A percentile compares a stretch with the other conserved stretches of the same genome.
Conservation (phyloP, 2,797 vertebrate genomes). For the Psittacula derbiana region DNA sequence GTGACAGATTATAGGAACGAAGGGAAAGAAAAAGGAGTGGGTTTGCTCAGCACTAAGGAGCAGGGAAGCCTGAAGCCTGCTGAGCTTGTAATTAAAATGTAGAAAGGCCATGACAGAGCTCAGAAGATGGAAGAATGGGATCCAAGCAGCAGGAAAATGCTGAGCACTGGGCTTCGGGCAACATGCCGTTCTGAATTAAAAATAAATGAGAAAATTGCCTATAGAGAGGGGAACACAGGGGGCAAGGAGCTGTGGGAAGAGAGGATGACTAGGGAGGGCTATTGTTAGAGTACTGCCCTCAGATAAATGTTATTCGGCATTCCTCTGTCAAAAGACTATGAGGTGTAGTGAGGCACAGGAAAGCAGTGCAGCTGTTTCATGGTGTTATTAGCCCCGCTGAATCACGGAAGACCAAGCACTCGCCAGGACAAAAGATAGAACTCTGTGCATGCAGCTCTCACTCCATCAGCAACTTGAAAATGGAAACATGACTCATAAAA, state of each 20-base stretch:
- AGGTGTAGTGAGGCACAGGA: neutral
- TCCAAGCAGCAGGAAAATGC: slow-evolving; percentile 9
- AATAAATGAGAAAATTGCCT: slow-evolving; percentile 40
- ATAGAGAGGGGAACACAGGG: neutral
- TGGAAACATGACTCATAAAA: neutral
- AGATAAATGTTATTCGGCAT: neutral
- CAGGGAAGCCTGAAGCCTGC: neutral
- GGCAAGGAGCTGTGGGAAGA: neutral
- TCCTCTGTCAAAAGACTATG: neutral
- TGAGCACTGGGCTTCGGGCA: neutral
- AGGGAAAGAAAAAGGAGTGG: neutral
- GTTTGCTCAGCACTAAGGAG: neutral
- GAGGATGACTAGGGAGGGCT: neutral
- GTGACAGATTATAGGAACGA: neutral
- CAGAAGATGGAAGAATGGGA: slow-evolving; percentile 29
- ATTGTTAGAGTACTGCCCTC: neutral
- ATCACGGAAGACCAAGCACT: neutral
- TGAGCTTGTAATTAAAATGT: slow-evolving; percentile 48
- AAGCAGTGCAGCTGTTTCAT: neutral
- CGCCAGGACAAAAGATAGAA: neutral
- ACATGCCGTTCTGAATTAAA: neutral
- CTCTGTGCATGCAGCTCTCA: neutral
- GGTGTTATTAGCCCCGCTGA: neutral
- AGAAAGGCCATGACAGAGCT: slow-evolving; percentile 4
- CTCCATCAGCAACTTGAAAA: neutral